Base-by-base conservation (phyloP, 2,888 invertebrate genomes). In the Oeneis ivallda region DNA sequence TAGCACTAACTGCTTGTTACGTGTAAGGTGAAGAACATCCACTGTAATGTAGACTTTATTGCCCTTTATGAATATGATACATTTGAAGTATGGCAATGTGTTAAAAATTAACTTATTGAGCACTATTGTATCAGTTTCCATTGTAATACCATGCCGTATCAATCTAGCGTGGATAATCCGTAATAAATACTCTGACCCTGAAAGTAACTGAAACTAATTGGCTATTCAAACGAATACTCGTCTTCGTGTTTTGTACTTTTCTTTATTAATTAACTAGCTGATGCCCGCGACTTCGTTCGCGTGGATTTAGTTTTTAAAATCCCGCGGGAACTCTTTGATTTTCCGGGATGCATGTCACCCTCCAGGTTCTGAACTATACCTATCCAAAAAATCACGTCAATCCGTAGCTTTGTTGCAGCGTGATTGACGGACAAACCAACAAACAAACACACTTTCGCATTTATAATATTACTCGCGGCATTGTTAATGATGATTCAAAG, bases 181-280 rank as follows among this genome's bases (percentile, higher is more conserved):
- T 75, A 78, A 83, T 87, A 83, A 84, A 84, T 83, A 81, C 80
- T 79, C 68, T 62, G 65, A 70, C 81, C 84, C 83, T 84, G 80
- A 78, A 76, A 76, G 70, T 67, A 72, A 73, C 75, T 77, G 72
- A 71, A 71, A 71, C 73, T 72, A 75, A 77, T 79, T 74, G 64
- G 64, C 66, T 69, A 67, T 69, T 68, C 70, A 67, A 68, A 52
- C 45, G 47, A 37, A 66, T 67, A 67, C 39, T 54, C 37, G 58
- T 54, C 49, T 61, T 59, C 58, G 37, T 37, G 50, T 65, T 32
- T 62, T 59, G 59, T 66, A 49, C 57, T 50, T 65, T 57, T 47
- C 52, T 49, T 59, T 67, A 32, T 64, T 37, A 59, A 45, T 62
- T 39, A 61, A n/a, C n/a, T n/a, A n/a, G n/a, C n/a, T n/a, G n/a